Conservation (phyloP, 2,797 vertebrate genomes). For the Bovichtus diacanthus region DNA sequence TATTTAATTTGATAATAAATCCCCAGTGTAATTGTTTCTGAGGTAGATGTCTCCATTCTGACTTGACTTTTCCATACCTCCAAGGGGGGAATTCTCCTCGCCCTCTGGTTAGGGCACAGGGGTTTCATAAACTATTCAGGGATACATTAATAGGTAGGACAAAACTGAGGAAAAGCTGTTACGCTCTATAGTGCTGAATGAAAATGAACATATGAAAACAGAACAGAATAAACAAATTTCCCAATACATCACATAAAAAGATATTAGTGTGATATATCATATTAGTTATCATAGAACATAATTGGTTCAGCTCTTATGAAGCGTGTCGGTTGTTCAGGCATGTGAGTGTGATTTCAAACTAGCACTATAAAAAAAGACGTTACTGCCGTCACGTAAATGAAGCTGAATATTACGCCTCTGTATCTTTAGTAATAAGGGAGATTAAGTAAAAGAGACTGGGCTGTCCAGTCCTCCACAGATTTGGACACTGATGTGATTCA, state of each 20-base stretch:
- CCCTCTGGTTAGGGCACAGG: no score
- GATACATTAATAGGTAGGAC: neutral
- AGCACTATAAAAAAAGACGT: neutral
- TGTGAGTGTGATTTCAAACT: neutral
- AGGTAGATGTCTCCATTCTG: constrained; percentile 31
- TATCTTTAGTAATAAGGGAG: neutral
- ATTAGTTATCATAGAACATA: neutral
- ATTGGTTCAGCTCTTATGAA: constrained; percentile 1
- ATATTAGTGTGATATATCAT: neutral
- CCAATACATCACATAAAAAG: neutral
- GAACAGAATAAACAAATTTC: neutral
- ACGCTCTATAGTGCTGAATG: neutral
- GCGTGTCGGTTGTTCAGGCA: neutral
- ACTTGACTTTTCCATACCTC: neutral
- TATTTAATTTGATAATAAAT: constrained; percentile 43
- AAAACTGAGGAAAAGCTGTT: neutral
- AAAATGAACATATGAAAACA: neutral
- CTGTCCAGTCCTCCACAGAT: constrained; percentile 33
- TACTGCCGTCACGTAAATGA: constrained; percentile 8
- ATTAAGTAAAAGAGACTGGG: neutral
- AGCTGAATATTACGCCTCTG: neutral
- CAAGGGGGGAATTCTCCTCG: neutral
- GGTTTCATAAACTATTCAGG: neutral
- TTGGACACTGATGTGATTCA: constrained; percentile 42
- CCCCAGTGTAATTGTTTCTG: constrained; percentile 18